A percentile compares a stretch with the other conserved stretches of the same genome.
These are phyloP conservation scores for Syrphus vitripennis DNA, from an alignment of 2,888 invertebrate species.

Conservation along the genomic window DNA sequence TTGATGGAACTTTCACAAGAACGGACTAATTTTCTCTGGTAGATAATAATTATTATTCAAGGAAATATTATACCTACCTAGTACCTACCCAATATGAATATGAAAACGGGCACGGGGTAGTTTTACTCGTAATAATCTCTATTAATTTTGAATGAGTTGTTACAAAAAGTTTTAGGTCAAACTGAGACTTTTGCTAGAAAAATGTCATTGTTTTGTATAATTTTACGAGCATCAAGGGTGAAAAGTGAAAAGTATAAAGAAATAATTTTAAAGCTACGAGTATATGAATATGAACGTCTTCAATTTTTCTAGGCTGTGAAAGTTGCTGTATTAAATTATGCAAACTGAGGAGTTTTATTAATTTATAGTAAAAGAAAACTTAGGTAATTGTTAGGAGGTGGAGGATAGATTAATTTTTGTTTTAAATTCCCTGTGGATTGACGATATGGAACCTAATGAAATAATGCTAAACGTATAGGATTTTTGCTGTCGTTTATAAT, in stretches of 20 bases:
- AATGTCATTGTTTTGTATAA: slow-evolving; percentile 11
- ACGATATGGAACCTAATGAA: no score
- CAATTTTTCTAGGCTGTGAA: background rate
- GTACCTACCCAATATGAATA: background rate
- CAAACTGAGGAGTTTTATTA: background rate
- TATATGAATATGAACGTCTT: no score
- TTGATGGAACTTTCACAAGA: slow-evolving; percentile 5
- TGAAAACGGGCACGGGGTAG: background rate
- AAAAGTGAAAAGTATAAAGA: background rate
- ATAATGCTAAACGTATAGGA: no score
- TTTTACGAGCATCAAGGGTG: background rate
- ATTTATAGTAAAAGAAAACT: background rate
- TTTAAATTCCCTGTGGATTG: background rate
- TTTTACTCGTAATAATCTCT: background rate
- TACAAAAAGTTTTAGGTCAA: slow-evolving; percentile 44
- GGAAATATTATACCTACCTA: slow-evolving; percentile 25
- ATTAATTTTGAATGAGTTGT: slow-evolving; percentile 16
- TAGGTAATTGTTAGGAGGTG: background rate
- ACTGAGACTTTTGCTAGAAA: slow-evolving; percentile 17
- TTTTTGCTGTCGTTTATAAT: no score
- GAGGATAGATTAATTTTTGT: background rate
- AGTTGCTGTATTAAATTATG: background rate
- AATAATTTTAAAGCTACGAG: background rate
- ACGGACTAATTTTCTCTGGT: slow-evolving; percentile 49
- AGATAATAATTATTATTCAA: slow-evolving; percentile 52